Conservation (phyloP, 2,113 vertebrate genomes). For the Equus przewalskii region DNA sequence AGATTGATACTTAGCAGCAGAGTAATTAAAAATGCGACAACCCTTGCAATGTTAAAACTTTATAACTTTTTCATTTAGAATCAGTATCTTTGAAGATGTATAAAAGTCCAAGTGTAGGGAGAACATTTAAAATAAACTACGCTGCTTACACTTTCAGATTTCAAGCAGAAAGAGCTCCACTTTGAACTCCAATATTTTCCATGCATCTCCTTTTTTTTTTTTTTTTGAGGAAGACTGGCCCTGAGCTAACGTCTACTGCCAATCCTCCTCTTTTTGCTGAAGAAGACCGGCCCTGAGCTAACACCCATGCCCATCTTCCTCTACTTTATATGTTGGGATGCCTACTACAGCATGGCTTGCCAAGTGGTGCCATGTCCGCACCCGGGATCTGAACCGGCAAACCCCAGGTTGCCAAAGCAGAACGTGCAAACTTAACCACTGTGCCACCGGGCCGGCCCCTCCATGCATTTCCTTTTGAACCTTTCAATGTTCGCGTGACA, state of each 20-base stretch:
- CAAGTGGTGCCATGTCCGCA: too few relatives aligned
- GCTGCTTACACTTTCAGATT: not conserved
- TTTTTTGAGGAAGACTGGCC: too few relatives aligned
- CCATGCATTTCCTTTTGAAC: slow-evolving; percentile 48
- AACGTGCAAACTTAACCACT: too few relatives aligned
- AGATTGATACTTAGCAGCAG: not conserved
- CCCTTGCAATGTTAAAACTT: not conserved
- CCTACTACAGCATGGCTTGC: too few relatives aligned
- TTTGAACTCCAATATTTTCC: slow-evolving; percentile 52
- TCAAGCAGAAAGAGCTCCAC: not conserved
- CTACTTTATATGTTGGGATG: too few relatives aligned
- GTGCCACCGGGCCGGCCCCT: not conserved
- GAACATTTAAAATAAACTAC: not conserved
- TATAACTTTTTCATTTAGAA: not conserved
- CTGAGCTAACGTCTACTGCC: too few relatives aligned
- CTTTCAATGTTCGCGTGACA: slow-evolving; percentile 44
- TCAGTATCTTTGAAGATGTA: not conserved
- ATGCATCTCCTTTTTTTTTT: not conserved
- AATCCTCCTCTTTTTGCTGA: too few relatives aligned
- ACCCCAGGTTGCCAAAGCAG: too few relatives aligned
- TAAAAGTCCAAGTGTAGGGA: not conserved
- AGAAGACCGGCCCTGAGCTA: too few relatives aligned
- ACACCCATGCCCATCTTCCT: too few relatives aligned
- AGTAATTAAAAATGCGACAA: slow-evolving; percentile 31
- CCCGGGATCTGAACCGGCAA: too few relatives aligned